Base-by-base conservation (phyloP, 2,113 vertebrate genomes). In the Leptobrachium leishanense region DNA sequence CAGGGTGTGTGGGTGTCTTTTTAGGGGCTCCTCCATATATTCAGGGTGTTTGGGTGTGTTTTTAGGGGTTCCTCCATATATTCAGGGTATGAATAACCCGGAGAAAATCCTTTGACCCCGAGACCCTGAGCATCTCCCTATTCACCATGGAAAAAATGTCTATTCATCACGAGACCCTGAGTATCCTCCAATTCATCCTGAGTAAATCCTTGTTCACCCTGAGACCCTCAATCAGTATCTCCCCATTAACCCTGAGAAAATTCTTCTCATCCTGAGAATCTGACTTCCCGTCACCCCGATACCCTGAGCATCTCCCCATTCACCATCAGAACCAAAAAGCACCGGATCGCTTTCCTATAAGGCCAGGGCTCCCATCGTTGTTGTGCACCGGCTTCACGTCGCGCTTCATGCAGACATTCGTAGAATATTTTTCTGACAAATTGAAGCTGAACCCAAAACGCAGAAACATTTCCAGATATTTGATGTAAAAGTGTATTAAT, bases 391-490 rank as follows among this genome's bases (percentile, higher is more conserved):
- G 8, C 46, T 50, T 50, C 20, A 31, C 20, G 20, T 31, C 20
- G 20, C 20, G 20, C 20, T 31, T 31, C 20, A 31, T 31, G 6
- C 50, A 54, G 11, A 15, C 6, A 20, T 57, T 76, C 10, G 2
- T 53, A 43, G 73, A 75, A 75, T 64, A 55, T 68, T 76, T 68
- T 57, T 57, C 46, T 72, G 20, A 43, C 62, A 64, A 64, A 64
- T 64, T 5, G 4, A 20, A 64, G 3, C 62, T 2, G 8, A 5
- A 1, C 46, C 20, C 62, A 64, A 7, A 39, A n/a, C 5, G n/a
- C 20, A 31, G 10, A 59, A 64, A 12, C 43, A 42, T 44, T 68
- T 68, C 74, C 74, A 67, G 62, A 55, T 6, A 55, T 11, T 43
- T 20, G 2, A 20, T 9, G 65, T 11, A 68, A 62, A 67, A 42